Conservation (phyloP, 2,888 invertebrate species). For the Tipula unca region DNA sequence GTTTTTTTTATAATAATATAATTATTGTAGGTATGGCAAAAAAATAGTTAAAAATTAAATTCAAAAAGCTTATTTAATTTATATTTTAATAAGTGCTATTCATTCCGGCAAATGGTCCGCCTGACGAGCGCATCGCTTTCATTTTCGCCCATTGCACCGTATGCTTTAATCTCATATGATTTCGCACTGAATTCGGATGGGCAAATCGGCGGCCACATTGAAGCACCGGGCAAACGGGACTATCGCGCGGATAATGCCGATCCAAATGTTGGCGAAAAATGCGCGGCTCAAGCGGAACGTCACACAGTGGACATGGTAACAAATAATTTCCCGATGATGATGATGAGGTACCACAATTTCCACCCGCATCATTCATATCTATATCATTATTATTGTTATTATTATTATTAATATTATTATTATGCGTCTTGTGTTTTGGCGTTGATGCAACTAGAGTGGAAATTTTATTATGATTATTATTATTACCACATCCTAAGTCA, state of each 20-base stretch:
- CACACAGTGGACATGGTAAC: conserved; percentile 65
- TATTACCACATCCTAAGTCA: not conserved
- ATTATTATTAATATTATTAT: not conserved
- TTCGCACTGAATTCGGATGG: conserved; percentile 78
- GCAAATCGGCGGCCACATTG: conserved; percentile 67
- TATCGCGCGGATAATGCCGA: conserved; percentile 77
- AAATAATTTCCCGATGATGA: conserved; percentile 32
- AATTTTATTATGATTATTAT: not conserved
- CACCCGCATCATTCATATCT: not conserved
- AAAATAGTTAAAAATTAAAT: not conserved
- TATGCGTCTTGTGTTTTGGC: not conserved
- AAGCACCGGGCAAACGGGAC: conserved; percentile 69
- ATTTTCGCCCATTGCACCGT: conserved; percentile 73
- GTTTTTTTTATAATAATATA: not conserved
- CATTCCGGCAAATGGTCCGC: conserved; percentile 40
- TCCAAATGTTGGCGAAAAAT: conserved; percentile 67
- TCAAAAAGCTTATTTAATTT: conserved; percentile 35
- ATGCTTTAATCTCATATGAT: conserved; percentile 81
- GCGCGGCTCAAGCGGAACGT: conserved; percentile 52
- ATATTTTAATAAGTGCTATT: conserved; percentile 34
- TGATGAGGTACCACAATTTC: conserved; percentile 20
- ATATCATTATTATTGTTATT: not conserved
- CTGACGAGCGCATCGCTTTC: conserved; percentile 54
- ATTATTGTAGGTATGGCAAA: not conserved
- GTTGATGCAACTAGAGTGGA: conserved; percentile 1